These are phyloP conservation scores for Tenthredo notha DNA, from an alignment of 2,888 invertebrate species.

Conservation along the genomic window DNA sequence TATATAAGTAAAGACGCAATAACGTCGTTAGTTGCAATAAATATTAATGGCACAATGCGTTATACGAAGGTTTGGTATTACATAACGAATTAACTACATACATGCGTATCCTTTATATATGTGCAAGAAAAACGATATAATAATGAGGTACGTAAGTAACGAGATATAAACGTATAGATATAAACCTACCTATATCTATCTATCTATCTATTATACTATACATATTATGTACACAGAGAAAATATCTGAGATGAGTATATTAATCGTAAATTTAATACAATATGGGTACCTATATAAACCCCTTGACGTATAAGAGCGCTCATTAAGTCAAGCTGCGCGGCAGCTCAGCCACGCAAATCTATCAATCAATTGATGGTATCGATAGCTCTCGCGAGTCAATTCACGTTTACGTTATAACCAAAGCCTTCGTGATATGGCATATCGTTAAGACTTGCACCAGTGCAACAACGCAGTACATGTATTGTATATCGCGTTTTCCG, in stretches of 20 bases:
- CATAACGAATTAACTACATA: background rate
- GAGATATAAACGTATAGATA: background rate
- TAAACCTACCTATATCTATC: too few relatives aligned
- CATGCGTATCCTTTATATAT: background rate
- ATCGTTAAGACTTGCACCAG: background rate
- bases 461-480: background rate
- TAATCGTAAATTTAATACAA: conserved; percentile 39
- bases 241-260: conserved; percentile 23
- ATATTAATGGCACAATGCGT: conserved; percentile 42
- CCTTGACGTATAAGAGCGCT: conserved; percentile 29
- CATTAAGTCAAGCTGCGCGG: conserved; percentile 48
- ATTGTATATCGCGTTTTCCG: background rate
- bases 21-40: conserved; percentile 40
- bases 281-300: conserved; percentile 34
- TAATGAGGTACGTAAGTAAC: background rate
- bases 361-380: conserved; percentile 50
- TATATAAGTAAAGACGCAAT: conserved; percentile 1
- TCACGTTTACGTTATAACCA: conserved; percentile 43
- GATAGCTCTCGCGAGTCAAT: conserved; percentile 43
- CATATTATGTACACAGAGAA: background rate
- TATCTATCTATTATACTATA: background rate
- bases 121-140: conserved; percentile 1
- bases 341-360: conserved; percentile 49
- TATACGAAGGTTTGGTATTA: background rate
- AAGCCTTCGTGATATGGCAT: background rate